phyloP scores from a whole-genome alignment of 2,888 invertebrate species.

The Sycophila texana region DNA sequence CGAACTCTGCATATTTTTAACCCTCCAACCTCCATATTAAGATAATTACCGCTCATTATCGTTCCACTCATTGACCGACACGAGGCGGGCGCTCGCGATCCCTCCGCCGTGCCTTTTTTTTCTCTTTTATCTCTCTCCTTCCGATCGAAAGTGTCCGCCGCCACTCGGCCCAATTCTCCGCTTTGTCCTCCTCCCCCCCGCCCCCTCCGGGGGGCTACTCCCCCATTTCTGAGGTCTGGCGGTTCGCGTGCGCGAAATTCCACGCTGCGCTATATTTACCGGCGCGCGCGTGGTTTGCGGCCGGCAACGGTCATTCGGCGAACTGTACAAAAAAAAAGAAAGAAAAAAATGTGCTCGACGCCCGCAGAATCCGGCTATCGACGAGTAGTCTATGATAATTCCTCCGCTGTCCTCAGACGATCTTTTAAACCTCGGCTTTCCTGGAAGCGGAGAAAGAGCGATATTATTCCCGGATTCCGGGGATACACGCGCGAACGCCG shows the following conservation, averaged over 20 bases:
- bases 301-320: conserved; percentile 8
- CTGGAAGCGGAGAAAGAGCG: conserved; percentile 8
- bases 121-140: too few relatives aligned
- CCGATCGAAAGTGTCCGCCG: too few relatives aligned
- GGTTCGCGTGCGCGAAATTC: conserved; percentile 36
- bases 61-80: not conserved
- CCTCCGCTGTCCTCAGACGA: conserved; percentile 9
- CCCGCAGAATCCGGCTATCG: not conserved
- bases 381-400: conserved; percentile 37
- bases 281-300: conserved; percentile 7
- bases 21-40: too few relatives aligned
- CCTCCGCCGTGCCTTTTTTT: too few relatives aligned
- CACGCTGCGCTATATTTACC: conserved; percentile 33
- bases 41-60: not conserved
- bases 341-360: not conserved
- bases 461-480: conserved; percentile 27
- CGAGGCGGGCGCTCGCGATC: too few relatives aligned
- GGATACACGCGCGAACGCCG: not conserved
- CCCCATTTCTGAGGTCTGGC: too few relatives aligned
- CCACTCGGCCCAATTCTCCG: too few relatives aligned
- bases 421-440: conserved; percentile 28
- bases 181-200: too few relatives aligned
- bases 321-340: conserved; percentile 42
- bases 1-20: too few relatives aligned
- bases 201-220: too few relatives aligned